Evolutionary conservation across 2,797 vertebrate species (phyloP).

Genomic region (Sorex maritimensis): DNA sequence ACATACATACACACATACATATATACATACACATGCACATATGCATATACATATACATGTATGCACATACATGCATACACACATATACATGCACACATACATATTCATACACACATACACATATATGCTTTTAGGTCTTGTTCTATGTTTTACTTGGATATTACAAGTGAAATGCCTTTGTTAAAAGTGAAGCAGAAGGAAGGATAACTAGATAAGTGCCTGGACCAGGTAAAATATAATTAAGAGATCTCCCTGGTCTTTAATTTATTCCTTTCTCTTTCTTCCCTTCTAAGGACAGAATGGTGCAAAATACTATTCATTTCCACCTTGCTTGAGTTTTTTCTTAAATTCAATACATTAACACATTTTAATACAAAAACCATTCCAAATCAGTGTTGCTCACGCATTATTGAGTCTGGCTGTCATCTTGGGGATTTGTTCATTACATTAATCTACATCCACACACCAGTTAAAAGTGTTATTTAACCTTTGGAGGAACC

Average conservation of each 20-base stretch:
- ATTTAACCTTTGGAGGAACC: not conserved
- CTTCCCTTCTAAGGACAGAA: slow-evolving; percentile 51
- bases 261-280: slow-evolving; percentile 28
- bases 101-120: not conserved
- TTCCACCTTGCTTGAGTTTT: slow-evolving; percentile 1
- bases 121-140: not conserved
- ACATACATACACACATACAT: not conserved
- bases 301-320: slow-evolving; percentile 30
- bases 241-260: slow-evolving; percentile 30
- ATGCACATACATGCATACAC: not conserved
- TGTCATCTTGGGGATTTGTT: slow-evolving; percentile 39
- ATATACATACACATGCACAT: not conserved
- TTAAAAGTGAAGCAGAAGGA: slow-evolving; percentile 42
- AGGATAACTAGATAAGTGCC: slow-evolving; percentile 3
- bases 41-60: not conserved
- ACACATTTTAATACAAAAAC: not conserved
- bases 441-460: not conserved
- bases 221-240: not conserved
- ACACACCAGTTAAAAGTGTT: not conserved
- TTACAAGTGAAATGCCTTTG: slow-evolving; percentile 35
- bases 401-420: not conserved
- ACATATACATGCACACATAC: too few species aligned
- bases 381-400: not conserved
- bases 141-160: slow-evolving; percentile 26
- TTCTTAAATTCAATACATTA: slow-evolving; percentile 24